A percentile compares a stretch with the other conserved stretches of the same genome.
Conservation (phyloP, 2,888 invertebrate genomes). For the Dusona sp. region DNA sequence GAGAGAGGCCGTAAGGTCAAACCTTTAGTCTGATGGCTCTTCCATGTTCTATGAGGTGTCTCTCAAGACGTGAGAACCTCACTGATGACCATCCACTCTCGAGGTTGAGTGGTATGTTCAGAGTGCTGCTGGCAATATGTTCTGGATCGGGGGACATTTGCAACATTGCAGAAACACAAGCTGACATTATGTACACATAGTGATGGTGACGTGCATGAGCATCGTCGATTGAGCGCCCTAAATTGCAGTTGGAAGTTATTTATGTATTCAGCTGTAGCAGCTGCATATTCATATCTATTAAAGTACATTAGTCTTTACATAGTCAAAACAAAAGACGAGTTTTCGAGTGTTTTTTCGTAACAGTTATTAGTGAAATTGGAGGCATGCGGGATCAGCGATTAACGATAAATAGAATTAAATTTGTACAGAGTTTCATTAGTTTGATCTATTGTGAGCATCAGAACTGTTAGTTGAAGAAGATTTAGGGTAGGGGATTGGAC, state of each 20-base stretch:
- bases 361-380: too few species aligned
- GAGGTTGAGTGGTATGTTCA: conserved; percentile 52
- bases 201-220: neutral
- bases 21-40: conserved; percentile 32
- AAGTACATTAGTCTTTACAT: neutral
- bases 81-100: conserved; percentile 62
- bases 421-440: neutral
- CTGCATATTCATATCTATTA: neutral
- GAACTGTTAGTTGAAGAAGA: neutral
- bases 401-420: neutral
- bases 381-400: neutral
- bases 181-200: neutral
- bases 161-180: conserved; percentile 4
- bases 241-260: neutral
- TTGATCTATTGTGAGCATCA: neutral
- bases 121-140: conserved; percentile 6
- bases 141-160: conserved; percentile 21
- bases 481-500: neutral
- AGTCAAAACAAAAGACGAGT: neutral
- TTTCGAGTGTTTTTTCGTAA: neutral
- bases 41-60: conserved; percentile 24
- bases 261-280: neutral
- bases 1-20: conserved; percentile 45
- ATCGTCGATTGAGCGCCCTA: conserved; percentile 5
- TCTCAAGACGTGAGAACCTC: conserved; percentile 51